phyloP scores from a whole-genome alignment of 2,888 invertebrate species.

The Polydesmus complanatus region DNA sequence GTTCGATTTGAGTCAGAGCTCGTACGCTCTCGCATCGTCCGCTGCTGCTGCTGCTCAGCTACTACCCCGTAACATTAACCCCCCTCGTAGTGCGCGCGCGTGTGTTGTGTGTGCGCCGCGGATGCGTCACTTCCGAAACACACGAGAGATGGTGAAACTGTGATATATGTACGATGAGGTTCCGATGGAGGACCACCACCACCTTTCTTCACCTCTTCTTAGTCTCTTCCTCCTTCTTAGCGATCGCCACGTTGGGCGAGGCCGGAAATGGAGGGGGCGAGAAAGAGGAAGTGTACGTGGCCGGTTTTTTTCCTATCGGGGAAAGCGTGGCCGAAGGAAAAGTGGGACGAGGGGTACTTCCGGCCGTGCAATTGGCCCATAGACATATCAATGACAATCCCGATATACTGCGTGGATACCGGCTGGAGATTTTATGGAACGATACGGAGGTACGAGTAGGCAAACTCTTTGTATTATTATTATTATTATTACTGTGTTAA shows the following conservation, averaged over 20 bases:
- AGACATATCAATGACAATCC: constrained; percentile 89
- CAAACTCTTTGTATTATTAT: constrained; percentile 18
- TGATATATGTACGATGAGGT: too few relatives aligned
- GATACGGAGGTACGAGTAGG: constrained; percentile 79
- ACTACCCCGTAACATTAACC: too few relatives aligned
- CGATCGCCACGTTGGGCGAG: background rate
- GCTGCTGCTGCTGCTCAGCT: too few relatives aligned
- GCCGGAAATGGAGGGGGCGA: background rate
- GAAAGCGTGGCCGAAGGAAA: constrained; percentile 50
- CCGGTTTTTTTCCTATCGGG: constrained; percentile 82
- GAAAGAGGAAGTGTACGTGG: constrained; percentile 50
- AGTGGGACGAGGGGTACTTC: constrained; percentile 88
- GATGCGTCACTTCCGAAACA: too few relatives aligned
- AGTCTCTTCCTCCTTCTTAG: too few relatives aligned
- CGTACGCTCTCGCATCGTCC: too few relatives aligned
- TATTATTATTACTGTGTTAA: background rate
- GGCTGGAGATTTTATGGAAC: constrained; percentile 90
- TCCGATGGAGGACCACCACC: too few relatives aligned
- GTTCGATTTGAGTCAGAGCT: too few relatives aligned
- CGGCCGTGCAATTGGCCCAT: constrained; percentile 86
- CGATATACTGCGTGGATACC: constrained; percentile 68
- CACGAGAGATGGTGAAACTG: too few relatives aligned
- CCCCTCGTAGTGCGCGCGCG: too few relatives aligned
- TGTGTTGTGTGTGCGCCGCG: too few relatives aligned
- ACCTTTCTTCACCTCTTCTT: too few relatives aligned